These are phyloP conservation scores for Ceratosolen fusciceps DNA, from an alignment of 1,140 invertebrate genomes.

Conservation along the genomic window DNA sequence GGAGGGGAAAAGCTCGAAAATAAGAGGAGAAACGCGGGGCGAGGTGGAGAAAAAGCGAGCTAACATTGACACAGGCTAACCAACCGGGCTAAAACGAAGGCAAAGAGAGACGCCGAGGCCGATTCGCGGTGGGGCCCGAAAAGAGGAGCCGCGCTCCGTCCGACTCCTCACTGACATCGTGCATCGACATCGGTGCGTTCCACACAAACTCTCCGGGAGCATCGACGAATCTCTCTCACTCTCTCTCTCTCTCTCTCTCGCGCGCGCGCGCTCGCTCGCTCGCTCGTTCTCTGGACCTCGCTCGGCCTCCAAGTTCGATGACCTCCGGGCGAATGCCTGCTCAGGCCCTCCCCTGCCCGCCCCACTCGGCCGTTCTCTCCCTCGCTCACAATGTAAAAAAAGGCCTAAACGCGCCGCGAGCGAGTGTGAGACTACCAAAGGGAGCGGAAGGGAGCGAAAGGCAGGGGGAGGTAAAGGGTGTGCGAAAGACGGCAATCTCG, in stretches of 20 bases:
- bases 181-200: slow-evolving; percentile 1
- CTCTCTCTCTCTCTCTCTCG: neutral
- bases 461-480: slow-evolving; percentile 17
- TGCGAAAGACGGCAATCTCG: slow-evolving; percentile 55
- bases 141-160: neutral
- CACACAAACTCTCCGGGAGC: neutral
- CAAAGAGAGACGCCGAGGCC: slow-evolving; percentile 41
- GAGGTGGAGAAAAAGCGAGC: slow-evolving; percentile 15
- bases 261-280: slow-evolving; percentile 5
- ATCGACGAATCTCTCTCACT: slow-evolving; percentile 24
- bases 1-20: neutral
- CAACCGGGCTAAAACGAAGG: slow-evolving; percentile 47
- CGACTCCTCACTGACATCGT: neutral
- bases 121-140: slow-evolving; percentile 15
- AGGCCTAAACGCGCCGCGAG: neutral
- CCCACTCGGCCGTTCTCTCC: neutral
- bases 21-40: neutral
- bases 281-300: slow-evolving; percentile 23
- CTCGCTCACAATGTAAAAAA: slow-evolving; percentile 13
- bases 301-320: slow-evolving; percentile 55
- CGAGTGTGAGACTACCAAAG: neutral
- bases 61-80: slow-evolving; percentile 39
- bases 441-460: neutral
- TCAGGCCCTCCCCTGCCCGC: neutral
- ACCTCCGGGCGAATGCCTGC: slow-evolving; percentile 40